phyloP scores from a whole-genome alignment of 2,113 vertebrate species.

The Chamaetylas fuelleborni region DNA sequence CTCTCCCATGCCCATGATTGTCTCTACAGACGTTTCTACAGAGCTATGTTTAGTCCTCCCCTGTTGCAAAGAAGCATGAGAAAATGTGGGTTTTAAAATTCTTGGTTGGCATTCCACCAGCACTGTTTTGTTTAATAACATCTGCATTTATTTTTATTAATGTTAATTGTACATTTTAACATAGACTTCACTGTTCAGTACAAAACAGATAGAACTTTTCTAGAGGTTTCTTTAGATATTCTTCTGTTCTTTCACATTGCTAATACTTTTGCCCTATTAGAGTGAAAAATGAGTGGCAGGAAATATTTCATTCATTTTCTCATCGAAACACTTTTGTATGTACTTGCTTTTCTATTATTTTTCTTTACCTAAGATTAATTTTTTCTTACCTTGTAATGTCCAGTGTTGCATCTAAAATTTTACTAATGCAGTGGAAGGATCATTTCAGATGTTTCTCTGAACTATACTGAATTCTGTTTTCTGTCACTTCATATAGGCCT shows the following conservation, averaged over 20 bases:
- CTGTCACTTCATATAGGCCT: background rate
- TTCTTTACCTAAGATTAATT: background rate
- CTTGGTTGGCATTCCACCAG: background rate
- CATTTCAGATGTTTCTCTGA: background rate
- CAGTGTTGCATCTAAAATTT: background rate
- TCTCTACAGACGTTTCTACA: background rate
- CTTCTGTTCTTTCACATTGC: background rate
- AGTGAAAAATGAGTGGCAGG: background rate
- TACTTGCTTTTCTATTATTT: background rate
- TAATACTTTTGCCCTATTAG: background rate
- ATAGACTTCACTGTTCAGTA: background rate
- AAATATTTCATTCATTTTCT: background rate
- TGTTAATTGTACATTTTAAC: background rate
- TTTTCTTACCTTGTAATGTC: background rate
- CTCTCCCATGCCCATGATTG: background rate
- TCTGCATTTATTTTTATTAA: background rate
- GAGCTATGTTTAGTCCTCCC: background rate
- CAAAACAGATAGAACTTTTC: background rate
- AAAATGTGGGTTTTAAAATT: background rate
- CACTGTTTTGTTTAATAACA: background rate
- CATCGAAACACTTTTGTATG: background rate
- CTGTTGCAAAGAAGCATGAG: background rate
- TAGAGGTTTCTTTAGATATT: background rate
- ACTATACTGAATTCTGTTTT: background rate
- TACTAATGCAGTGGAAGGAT: background rate